Percentiles rank a stretch among this genome's conserved stretches.
Conservation (phyloP, 2,797 vertebrate species). For the Tolypeutes matacus region DNA sequence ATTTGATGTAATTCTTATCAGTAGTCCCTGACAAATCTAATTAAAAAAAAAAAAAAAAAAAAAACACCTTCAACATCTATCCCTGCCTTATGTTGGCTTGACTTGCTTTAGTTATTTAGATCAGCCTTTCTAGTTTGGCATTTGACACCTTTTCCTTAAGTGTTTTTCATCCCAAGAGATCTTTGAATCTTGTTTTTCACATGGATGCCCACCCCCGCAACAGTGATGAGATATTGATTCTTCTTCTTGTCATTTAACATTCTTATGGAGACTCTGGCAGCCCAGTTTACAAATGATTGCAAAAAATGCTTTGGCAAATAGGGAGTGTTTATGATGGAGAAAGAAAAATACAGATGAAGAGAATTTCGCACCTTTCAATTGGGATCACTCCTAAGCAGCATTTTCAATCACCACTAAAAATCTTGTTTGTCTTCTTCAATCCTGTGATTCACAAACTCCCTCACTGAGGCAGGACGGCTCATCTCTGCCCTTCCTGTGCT, state of each 20-base stretch:
- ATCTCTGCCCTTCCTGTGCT: neutral
- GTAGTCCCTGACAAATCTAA: constrained; percentile 22
- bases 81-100: constrained; percentile 27
- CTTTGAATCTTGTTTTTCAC: constrained; percentile 57
- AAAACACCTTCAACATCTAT: neutral
- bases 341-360: constrained; percentile 54
- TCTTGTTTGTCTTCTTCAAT: neutral
- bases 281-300: constrained; percentile 71
- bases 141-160: constrained; percentile 26
- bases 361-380: constrained; percentile 45
- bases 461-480: neutral
- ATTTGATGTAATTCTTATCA: constrained; percentile 39
- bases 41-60: constrained; percentile 32
- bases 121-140: neutral
- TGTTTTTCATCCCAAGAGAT: constrained; percentile 43
- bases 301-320: neutral
- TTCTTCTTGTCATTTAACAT: constrained; percentile 64
- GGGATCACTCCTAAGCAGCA: constrained; percentile 9
- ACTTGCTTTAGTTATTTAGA: neutral
- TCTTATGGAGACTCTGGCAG: constrained; percentile 51
- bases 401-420: constrained; percentile 25
- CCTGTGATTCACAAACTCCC: neutral
- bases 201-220: neutral
- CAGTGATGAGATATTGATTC: constrained; percentile 60
- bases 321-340: neutral